phyloP scores from a whole-genome alignment of 2,113 vertebrate genomes.

The Saccopteryx leptura region DNA sequence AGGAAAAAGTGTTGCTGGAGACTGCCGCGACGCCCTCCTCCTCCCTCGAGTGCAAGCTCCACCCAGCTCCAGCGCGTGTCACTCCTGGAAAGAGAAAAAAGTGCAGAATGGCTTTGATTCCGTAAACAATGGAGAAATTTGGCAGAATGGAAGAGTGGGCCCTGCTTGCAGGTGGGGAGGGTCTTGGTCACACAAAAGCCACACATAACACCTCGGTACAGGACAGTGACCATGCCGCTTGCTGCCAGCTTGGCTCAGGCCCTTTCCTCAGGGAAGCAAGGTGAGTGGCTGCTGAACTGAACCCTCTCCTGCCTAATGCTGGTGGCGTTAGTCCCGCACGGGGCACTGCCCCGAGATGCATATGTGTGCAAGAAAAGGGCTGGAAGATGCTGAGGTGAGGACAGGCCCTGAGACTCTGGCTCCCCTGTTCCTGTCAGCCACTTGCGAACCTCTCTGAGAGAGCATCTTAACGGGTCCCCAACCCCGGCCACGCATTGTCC shows the following conservation, averaged over 20 bases:
- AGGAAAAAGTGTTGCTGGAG: neutral
- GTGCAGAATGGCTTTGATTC: rapidly evolving
- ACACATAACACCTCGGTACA: rapidly evolving
- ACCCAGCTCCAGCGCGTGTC: rapidly evolving
- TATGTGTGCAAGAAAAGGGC: rapidly evolving
- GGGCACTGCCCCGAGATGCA: rapidly evolving
- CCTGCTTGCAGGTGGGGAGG: neutral
- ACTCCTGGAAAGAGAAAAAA: neutral
- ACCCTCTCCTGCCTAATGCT: rapidly evolving
- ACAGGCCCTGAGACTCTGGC: neutral
- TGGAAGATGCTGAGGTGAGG: neutral
- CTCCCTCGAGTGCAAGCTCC: rapidly evolving
- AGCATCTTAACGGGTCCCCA: neutral
- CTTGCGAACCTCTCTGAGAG: neutral
- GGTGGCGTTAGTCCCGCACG: neutral
- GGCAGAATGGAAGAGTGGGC: neutral
- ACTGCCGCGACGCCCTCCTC: rapidly evolving
- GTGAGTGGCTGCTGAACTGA: too few relatives aligned
- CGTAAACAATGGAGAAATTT: neutral
- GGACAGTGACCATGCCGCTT: rapidly evolving
- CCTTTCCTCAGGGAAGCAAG: neutral
- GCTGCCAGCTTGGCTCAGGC: neutral
- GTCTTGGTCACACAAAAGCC: neutral
- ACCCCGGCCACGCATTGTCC: neutral
- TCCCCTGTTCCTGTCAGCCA: neutral